phyloP scores from a whole-genome alignment of 53 echinoderm and acorn worm genomes.

The Temnopleurus reevesii region DNA sequence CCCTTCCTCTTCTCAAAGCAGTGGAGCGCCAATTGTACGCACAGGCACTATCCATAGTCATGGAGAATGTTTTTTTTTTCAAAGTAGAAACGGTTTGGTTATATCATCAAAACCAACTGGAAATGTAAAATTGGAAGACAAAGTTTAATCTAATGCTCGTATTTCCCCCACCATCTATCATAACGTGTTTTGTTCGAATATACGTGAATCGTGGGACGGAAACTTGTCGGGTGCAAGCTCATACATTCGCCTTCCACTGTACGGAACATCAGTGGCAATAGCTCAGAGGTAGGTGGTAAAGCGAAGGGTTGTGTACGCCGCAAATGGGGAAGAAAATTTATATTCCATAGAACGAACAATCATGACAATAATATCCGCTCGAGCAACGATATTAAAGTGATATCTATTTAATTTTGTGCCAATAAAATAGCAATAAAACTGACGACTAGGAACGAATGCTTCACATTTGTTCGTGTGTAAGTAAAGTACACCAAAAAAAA shows the following conservation, averaged over 20 bases:
- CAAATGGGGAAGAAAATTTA: background rate
- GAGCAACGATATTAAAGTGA: background rate
- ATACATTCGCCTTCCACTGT: too few species aligned
- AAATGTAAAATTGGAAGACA: too few species aligned
- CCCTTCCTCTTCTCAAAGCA: background rate
- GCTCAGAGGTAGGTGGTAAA: constrained; percentile 46
- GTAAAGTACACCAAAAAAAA: too few species aligned
- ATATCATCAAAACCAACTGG: too few species aligned
- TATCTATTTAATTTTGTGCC: background rate
- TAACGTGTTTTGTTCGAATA: too few species aligned
- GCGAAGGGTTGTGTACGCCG: background rate
- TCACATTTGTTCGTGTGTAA: background rate
- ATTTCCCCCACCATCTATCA: too few species aligned
- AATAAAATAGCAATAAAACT: background rate
- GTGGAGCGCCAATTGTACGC: background rate
- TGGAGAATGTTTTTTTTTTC: too few species aligned
- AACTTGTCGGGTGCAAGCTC: too few species aligned
- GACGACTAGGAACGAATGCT: background rate
- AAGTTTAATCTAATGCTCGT: too few species aligned
- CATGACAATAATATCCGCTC: background rate
- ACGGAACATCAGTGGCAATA: background rate
- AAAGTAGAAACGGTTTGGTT: too few species aligned
- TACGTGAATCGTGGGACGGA: too few species aligned
- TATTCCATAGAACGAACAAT: background rate
- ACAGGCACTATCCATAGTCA: too few species aligned